Percentiles rank a stretch among this genome's conserved stretches.
Conservation (phyloP, 2,888 invertebrate species). For the Formica aserva region DNA sequence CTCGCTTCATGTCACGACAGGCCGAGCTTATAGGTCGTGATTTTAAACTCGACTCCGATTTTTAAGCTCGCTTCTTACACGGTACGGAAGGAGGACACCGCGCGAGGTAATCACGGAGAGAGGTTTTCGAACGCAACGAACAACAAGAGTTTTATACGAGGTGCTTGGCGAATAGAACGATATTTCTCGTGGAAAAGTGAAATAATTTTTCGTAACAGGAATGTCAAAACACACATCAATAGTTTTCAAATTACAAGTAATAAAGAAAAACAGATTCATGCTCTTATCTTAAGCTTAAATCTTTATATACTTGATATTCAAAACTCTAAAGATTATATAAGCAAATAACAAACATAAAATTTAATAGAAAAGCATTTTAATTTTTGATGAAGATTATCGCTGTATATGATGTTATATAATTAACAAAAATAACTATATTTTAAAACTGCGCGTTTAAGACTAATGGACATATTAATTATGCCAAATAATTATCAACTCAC, state of each 20-base stretch:
- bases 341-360: slow-evolving; percentile 10
- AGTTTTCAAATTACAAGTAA: background rate
- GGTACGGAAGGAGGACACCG: background rate
- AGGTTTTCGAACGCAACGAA: slow-evolving; percentile 36
- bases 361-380: background rate
- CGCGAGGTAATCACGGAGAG: slow-evolving; percentile 43
- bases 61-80: slow-evolving; percentile 40
- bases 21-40: slow-evolving; percentile 45
- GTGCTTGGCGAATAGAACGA: background rate
- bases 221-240: background rate
- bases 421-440: background rate
- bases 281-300: background rate
- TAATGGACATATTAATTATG: slow-evolving; percentile 24
- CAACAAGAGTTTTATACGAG: slow-evolving; percentile 6
- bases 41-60: slow-evolving; percentile 41
- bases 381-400: background rate
- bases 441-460: background rate
- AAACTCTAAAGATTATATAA: background rate
- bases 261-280: background rate
- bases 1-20: slow-evolving; percentile 44
- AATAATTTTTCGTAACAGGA: slow-evolving; percentile 18
- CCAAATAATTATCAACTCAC: slow-evolving; percentile 42
- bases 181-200: background rate
- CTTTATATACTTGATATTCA: background rate
- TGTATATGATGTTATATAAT: background rate